Conservation (phyloP, 2,797 vertebrate species). For the Myoxocephalus aenaeus region DNA sequence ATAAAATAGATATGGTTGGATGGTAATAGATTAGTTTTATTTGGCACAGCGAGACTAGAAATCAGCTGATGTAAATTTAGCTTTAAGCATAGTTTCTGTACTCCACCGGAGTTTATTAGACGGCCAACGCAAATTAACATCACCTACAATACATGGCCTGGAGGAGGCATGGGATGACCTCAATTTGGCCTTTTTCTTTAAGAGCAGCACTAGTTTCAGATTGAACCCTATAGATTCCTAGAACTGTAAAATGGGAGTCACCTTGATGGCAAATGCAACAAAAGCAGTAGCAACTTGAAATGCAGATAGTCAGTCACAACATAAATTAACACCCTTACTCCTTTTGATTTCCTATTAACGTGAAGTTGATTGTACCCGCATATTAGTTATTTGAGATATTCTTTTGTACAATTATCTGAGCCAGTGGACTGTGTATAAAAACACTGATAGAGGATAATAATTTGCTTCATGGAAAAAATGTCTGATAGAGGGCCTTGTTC, state of each 20-base stretch:
- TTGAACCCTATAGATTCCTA: constrained; percentile 33
- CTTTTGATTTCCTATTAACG: constrained; percentile 24
- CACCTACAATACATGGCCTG: constrained; percentile 6
- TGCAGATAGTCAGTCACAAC: not conserved
- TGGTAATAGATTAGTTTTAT: constrained; percentile 22
- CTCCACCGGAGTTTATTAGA: constrained; percentile 25
- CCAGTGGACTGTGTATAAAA: constrained; percentile 69
- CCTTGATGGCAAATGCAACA: constrained; percentile 22
- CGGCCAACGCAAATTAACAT: constrained; percentile 36
- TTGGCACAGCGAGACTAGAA: constrained; percentile 15
- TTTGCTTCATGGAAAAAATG: constrained; percentile 7
- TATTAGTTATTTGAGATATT: constrained; percentile 54
- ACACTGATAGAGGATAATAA: constrained; percentile 58
- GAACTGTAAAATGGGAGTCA: constrained; percentile 31
- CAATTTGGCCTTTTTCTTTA: constrained; percentile 43
- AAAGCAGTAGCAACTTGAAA: constrained; percentile 17
- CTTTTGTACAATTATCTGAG: constrained; percentile 75
- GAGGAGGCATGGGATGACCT: constrained; percentile 20
- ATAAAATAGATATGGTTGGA: not conserved
- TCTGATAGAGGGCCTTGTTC: constrained; percentile 44
- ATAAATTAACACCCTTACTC: constrained; percentile 24
- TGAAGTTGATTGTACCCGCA: constrained; percentile 30
- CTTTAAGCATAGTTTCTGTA: constrained; percentile 40
- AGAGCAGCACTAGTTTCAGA: constrained; percentile 16
- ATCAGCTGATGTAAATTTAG: constrained; percentile 13